Percentiles rank a stretch among this genome's conserved stretches.
phyloP scores from a whole-genome alignment of 2,888 invertebrate genomes.

The Caenorhabditis doughertyi region DNA sequence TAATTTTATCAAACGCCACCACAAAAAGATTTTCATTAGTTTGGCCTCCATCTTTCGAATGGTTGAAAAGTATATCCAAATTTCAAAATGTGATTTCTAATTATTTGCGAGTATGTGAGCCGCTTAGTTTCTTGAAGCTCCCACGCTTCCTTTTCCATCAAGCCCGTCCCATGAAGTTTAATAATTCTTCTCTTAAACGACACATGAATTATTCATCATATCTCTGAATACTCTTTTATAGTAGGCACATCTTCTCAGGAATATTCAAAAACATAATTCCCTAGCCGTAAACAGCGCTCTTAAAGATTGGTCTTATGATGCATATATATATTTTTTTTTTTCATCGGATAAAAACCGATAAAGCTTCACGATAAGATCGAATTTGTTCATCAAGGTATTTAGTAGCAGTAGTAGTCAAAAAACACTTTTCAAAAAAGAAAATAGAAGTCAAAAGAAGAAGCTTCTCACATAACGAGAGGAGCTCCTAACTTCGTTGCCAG shows the following conservation, averaged over 20 bases:
- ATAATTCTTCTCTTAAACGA: not conserved
- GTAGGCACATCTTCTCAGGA: not conserved
- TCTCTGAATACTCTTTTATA: not conserved
- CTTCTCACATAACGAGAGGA: conserved; percentile 9
- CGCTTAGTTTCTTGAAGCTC: too few relatives aligned
- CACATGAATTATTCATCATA: not conserved
- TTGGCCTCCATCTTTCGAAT: too few relatives aligned
- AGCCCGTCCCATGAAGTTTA: too few relatives aligned
- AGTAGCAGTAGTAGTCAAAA: not conserved
- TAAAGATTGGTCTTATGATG: not conserved
- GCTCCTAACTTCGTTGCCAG: conserved; percentile 36
- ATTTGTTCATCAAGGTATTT: not conserved
- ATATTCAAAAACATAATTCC: not conserved
- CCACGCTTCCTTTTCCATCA: too few relatives aligned
- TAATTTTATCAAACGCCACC: too few relatives aligned
- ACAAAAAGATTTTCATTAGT: too few relatives aligned
- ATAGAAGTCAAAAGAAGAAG: conserved; percentile 16
- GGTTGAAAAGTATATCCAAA: too few relatives aligned
- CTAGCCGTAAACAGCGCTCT: not conserved
- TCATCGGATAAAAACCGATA: too few relatives aligned
- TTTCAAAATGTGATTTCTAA: too few relatives aligned
- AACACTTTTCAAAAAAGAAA: not conserved
- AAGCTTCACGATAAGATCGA: not conserved
- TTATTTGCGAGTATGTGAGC: too few relatives aligned
- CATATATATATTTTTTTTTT: too few relatives aligned